Base-by-base conservation (phyloP, 2,888 invertebrate genomes). In the Chironomus riparius region DNA sequence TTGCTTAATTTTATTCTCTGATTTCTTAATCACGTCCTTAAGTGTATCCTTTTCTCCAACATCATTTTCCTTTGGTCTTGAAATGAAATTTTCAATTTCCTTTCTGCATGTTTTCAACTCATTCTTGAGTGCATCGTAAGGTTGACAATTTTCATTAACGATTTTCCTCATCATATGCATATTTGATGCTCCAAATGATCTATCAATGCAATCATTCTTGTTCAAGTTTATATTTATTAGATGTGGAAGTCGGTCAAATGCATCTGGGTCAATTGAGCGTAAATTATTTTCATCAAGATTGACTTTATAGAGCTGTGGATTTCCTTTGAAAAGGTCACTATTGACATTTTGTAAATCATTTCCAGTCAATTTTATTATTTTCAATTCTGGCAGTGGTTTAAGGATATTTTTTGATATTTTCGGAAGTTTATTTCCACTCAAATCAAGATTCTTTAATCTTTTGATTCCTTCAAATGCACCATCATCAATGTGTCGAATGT, bases 171-270 rank as follows among this genome's bases (percentile, higher is more conserved):
- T 22, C 10, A 13, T 4, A 18, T 73, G n/a, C n/a, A 38, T 22
- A 3, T 38, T 22, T 47, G 22, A 61, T 7, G 28, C 2, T 18
- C 28, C 62, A 47, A 73, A 73, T 21, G 21, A 24, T 13, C 24
- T 18, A 65, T 73, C 72, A 24, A 73, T 73, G 24, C 72, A 73
- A 3, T 28, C 21, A 21, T 73, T 73, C 4, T 28, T 15, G 6
- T 21, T 18, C 13, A 73, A 73, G 12, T 73, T 18, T 5, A 73
- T 10, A 12, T 38, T 3, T 10, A 15, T 12, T 21, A 73, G 12
- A 10, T 21, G 13, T 28, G 18, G 15, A 18, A 56, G 21, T 62
- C 62, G 24, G 10, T 73, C 72, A 15, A 73, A 61, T 24, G 62
- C 28, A n/a, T 15, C 12, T n/a, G 61, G 28, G 28, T 62, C 47